phyloP scores from a whole-genome alignment of 2,888 invertebrate species.

The Lasioglossum pauxillum region DNA sequence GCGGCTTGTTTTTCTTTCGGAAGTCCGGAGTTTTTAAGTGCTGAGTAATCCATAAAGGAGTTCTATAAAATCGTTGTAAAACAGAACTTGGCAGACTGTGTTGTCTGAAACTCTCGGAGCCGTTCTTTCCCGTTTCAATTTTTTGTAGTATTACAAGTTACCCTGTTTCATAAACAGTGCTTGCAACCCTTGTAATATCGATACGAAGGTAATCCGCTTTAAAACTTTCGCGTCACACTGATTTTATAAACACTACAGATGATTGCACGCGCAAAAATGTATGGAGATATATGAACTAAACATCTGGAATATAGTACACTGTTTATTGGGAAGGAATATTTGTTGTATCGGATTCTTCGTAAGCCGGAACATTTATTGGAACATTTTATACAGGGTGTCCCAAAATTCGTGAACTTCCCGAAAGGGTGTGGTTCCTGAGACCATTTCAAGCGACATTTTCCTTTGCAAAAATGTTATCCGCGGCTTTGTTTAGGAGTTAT shows the following conservation, averaged over 20 bases:
- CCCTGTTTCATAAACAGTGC: not conserved
- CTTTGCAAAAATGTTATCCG: too few relatives aligned
- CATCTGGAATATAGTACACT: not conserved
- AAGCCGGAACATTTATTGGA: too few relatives aligned
- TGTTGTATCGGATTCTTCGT: not conserved
- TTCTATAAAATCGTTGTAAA: not conserved
- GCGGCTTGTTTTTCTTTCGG: not conserved
- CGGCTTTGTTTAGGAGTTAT: too few relatives aligned
- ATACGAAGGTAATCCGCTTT: not conserved
- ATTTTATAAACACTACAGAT: not conserved
- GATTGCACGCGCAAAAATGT: not conserved
- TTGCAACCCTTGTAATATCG: not conserved
- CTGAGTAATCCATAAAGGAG: not conserved
- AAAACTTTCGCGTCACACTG: not conserved
- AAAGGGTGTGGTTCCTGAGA: too few relatives aligned
- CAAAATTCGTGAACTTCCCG: too few relatives aligned
- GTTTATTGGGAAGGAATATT: not conserved
- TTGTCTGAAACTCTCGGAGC: not conserved
- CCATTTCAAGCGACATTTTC: too few relatives aligned
- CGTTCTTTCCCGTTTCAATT: not conserved
- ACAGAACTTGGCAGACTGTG: not conserved
- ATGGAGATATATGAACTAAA: not conserved
- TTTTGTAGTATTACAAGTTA: not conserved
- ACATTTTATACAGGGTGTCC: too few relatives aligned
- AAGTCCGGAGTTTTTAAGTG: not conserved